A percentile compares a stretch with the other conserved stretches of the same genome.
These are phyloP conservation scores for Murina feae DNA, from an alignment of 2,113 vertebrate species.

Conservation along the genomic window DNA sequence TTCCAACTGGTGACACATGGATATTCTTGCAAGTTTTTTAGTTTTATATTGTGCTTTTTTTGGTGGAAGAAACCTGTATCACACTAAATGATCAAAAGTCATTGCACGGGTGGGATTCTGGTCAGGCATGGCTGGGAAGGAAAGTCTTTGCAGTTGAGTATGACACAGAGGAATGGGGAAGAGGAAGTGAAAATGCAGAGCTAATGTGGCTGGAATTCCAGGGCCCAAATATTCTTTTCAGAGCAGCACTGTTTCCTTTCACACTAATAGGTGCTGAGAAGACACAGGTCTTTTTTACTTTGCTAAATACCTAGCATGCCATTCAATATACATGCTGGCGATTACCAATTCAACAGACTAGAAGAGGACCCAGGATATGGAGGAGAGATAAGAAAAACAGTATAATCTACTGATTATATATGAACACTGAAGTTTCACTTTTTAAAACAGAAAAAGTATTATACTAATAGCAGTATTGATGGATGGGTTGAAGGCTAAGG, in stretches of 20 bases:
- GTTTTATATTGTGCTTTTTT: background rate
- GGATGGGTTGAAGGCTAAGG: background rate
- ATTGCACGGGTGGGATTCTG: background rate
- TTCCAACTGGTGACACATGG: background rate
- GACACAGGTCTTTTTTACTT: background rate
- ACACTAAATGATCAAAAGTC: background rate
- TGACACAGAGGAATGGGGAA: background rate
- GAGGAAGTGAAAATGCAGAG: background rate
- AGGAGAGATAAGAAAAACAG: conserved; percentile 3
- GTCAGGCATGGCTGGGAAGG: background rate
- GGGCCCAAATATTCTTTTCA: background rate
- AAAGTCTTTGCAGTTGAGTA: background rate
- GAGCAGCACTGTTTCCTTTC: conserved; percentile 7
- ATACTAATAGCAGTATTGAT: background rate
- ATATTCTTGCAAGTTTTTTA: background rate
- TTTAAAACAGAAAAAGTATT: conserved; percentile 6
- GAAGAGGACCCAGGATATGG: background rate
- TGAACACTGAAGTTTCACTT: background rate
- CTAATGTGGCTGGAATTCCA: background rate
- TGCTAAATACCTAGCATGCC: background rate
- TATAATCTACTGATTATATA: background rate
- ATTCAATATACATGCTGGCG: background rate
- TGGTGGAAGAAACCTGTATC: background rate
- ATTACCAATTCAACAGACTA: background rate
- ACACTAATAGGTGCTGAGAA: background rate